A percentile compares a stretch with the other conserved stretches of the same genome.
Conservation (phyloP, 2,113 vertebrate species). For the Puma concolor region DNA sequence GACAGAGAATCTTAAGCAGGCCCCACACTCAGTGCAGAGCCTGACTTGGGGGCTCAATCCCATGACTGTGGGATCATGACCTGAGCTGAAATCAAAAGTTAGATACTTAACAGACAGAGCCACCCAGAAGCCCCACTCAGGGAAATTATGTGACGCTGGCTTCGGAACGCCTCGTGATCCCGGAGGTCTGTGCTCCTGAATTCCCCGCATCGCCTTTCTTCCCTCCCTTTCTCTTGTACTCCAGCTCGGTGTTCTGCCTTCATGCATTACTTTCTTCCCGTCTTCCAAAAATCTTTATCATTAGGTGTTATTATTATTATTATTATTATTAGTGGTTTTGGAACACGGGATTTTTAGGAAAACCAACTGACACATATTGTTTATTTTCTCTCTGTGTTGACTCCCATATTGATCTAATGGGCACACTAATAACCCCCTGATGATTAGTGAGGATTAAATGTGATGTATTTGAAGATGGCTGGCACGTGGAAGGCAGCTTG, state of each 20-base stretch:
- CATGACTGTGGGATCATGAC: too few species aligned
- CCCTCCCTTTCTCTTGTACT: too few species aligned
- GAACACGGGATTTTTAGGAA: neutral
- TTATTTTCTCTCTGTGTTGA: neutral
- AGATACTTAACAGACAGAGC: too few species aligned
- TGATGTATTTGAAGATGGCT: neutral
- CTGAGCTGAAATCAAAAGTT: too few species aligned
- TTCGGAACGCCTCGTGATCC: neutral
- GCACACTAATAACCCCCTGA: too few species aligned
- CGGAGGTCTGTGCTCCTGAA: neutral
- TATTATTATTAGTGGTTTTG: neutral
- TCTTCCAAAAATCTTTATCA: neutral
- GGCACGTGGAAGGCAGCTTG: neutral
- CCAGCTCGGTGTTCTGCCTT: neutral
- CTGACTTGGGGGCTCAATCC: too few species aligned
- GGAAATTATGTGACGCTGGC: too few species aligned
- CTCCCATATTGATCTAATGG: neutral
- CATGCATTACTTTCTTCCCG: neutral
- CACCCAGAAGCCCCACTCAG: too few species aligned
- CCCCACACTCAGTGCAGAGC: too few species aligned
- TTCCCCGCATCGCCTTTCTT: neutral
- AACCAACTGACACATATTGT: too few species aligned
- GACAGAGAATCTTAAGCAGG: too few species aligned
- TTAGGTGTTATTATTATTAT: neutral
- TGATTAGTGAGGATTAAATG: neutral